Evolutionary conservation across 2,797 vertebrate species (phyloP), one percentile per base, ranked within the genome.

Genomic region (Melanotaenia pygmaea): DNA sequence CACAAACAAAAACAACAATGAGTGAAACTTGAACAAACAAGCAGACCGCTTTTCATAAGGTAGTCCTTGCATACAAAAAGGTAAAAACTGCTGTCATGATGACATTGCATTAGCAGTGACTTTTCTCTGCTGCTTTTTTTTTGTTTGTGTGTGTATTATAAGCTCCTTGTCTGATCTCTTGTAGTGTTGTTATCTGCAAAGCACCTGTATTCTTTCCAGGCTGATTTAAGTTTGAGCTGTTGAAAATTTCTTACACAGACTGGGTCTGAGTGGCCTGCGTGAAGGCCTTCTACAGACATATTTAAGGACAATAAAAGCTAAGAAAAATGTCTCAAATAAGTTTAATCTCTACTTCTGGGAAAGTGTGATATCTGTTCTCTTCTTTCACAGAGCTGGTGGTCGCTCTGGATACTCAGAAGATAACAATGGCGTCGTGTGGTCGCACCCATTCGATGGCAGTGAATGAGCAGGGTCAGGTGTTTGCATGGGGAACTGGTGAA

Each of bases 391-490:
- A 97, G 84, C 93, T 95, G 86, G 96, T 99, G 0, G 94, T 90
- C 35, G 95, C 96, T 16, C 90, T 99, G 91, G 96, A 97, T 0
- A 96, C 96, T 63, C 96, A 99, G 91, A 97, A 96, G 85, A 98
- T 99, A 2, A 88, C 94, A 13, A 94, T 93, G 0, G 95, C 99
- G 82, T 96, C 97, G 0, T 97, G 98, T 7, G 98, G 98, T n/a
- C 92, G 93, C 84, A 94, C 95, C 11, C 96, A 99, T 89, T 98
- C 93, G 0, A 77, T 99, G 91, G 98, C 96, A 0, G 94, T 99
- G 77, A 99, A 94, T 0, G 96, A 97, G 83, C 95, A 95, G 82
- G 98, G 98, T 51, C 98, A 98, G 74, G 95, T 99, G 74, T 99
- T 97, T 82, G 94, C 97, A 30, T 99, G 98, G 98, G 98, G 98